A percentile compares a stretch with the other conserved stretches of the same genome.
phyloP scores from a whole-genome alignment of 2,797 vertebrate genomes.

The Margarornis squamiger region DNA sequence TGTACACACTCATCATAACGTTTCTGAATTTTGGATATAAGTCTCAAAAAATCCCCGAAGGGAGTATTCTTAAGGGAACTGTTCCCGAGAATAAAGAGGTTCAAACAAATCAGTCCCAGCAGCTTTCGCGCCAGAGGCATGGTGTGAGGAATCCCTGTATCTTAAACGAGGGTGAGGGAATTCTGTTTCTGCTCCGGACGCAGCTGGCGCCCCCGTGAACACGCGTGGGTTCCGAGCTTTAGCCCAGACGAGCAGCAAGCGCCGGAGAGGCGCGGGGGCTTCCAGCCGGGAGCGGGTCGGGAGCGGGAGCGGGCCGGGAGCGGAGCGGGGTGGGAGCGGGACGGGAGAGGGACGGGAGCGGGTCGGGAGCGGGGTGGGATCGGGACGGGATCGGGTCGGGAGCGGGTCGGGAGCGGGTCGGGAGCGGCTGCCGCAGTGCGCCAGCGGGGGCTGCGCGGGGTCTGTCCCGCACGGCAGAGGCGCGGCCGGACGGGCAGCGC shows the following conservation, averaged over 20 bases:
- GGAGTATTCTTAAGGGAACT: background rate
- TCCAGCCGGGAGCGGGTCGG: too few relatives aligned
- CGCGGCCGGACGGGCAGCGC: background rate
- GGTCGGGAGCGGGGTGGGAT: too few relatives aligned
- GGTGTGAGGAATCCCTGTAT: background rate
- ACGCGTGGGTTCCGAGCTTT: background rate
- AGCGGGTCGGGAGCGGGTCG: background rate
- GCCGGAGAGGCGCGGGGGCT: too few relatives aligned
- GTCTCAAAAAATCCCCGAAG: background rate
- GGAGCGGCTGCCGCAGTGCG: background rate
- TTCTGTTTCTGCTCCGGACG: background rate
- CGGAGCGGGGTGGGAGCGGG: too few relatives aligned
- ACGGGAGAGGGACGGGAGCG: too few relatives aligned
- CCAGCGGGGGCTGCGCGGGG: background rate
- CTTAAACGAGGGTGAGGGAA: background rate
- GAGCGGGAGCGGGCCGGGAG: too few relatives aligned
- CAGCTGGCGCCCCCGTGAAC: background rate
- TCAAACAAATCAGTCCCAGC: background rate
- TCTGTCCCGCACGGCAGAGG: background rate
- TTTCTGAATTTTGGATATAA: background rate
- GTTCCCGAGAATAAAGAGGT: background rate
- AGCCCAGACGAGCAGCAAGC: background rate
- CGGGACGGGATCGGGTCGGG: too few relatives aligned
- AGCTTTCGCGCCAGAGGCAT: background rate
- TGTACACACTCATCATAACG: background rate